These are phyloP conservation scores for Syngnathoides biaculeatus DNA, from an alignment of 2,113 vertebrate species.

Conservation along the genomic window DNA sequence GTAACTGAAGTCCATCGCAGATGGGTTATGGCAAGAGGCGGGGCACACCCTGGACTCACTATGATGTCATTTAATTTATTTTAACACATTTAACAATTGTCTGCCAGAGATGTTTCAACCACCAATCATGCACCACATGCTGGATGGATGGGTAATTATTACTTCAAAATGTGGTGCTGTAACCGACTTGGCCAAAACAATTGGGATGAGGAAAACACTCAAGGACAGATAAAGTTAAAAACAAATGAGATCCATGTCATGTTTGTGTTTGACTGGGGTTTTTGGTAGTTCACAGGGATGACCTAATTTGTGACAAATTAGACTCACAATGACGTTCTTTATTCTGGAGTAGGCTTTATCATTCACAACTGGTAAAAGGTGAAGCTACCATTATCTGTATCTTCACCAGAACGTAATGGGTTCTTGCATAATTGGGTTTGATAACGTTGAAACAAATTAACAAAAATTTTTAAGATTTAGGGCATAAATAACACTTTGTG, in stretches of 20 bases:
- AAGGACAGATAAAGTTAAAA: neutral
- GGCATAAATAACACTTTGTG: too few species aligned
- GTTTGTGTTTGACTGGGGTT: neutral
- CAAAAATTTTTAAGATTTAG: neutral
- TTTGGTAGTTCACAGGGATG: neutral
- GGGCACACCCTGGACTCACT: neutral
- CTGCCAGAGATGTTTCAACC: neutral
- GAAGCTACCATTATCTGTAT: neutral
- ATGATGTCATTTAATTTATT: neutral
- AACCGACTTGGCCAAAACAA: neutral
- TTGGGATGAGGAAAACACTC: neutral
- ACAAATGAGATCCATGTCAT: neutral
- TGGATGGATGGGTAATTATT: neutral
- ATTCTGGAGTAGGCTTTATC: neutral
- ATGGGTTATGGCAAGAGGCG: neutral
- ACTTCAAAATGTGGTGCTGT: neutral
- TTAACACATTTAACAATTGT: neutral
- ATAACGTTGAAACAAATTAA: neutral
- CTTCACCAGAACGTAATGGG: too few species aligned
- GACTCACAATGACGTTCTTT: neutral
- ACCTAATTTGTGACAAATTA: neutral
- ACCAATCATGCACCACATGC: neutral
- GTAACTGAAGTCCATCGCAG: neutral
- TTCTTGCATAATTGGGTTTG: neutral
- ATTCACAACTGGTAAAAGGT: neutral